A percentile compares a stretch with the other conserved stretches of the same genome.
phyloP scores from a whole-genome alignment of 2,888 invertebrate species.

The Drosophila pseudotakahashii region DNA sequence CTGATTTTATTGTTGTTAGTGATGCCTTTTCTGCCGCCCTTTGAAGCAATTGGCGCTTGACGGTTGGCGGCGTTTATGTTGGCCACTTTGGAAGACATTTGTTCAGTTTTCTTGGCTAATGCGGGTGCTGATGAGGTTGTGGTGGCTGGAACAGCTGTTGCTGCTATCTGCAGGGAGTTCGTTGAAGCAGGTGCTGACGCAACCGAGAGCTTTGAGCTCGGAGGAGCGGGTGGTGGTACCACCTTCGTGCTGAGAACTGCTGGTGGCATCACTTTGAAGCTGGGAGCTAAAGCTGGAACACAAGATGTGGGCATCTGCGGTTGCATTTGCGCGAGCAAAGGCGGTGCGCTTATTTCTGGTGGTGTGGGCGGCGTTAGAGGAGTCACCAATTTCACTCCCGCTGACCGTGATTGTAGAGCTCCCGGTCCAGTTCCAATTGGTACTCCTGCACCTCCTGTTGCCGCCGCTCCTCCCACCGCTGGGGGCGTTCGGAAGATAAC shows the following conservation, averaged over 20 bases:
- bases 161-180: slow-evolving; percentile 10
- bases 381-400: slow-evolving; percentile 49
- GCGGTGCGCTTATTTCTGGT: slow-evolving; percentile 76
- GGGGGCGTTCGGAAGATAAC: slow-evolving; percentile 82
- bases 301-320: slow-evolving; percentile 31
- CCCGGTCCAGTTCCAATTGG: slow-evolving; percentile 10
- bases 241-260: slow-evolving; percentile 13
- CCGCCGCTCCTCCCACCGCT: slow-evolving; percentile 16
- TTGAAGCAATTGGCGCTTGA: slow-evolving; percentile 41
- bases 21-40: slow-evolving; percentile 46
- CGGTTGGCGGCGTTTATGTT: slow-evolving; percentile 55
- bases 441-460: slow-evolving; percentile 18
- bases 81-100: slow-evolving; percentile 78
- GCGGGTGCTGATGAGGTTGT: slow-evolving; percentile 21
- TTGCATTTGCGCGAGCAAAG: slow-evolving; percentile 32
- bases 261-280: slow-evolving; percentile 20
- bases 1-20: slow-evolving; percentile 34
- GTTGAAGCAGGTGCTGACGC: slow-evolving; percentile 1
- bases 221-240: background rate
- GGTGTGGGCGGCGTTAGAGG: slow-evolving; percentile 60
- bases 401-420: slow-evolving; percentile 6
- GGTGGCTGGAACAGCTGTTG: slow-evolving; percentile 3
- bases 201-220: slow-evolving; percentile 11
- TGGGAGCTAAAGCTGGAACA: slow-evolving; percentile 43
- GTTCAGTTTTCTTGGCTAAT: slow-evolving; percentile 54